A percentile compares a stretch with the other conserved stretches of the same genome.
These are phyloP conservation scores for Heteromurus nitidus DNA, from an alignment of 2,888 invertebrate genomes.

Conservation along the genomic window DNA sequence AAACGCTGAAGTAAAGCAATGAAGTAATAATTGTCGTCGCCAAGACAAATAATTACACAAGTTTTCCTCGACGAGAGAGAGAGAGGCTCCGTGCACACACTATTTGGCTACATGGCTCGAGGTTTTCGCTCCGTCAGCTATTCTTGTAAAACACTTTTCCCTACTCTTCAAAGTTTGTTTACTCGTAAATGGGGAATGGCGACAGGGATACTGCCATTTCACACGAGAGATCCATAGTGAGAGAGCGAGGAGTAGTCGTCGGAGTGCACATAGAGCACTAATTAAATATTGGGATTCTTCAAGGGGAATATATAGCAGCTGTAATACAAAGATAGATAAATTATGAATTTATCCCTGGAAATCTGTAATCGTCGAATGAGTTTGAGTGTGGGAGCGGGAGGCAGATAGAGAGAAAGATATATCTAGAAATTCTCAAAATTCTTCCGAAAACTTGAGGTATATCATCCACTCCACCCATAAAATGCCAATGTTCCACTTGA, in stretches of 20 bases:
- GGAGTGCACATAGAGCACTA: background rate
- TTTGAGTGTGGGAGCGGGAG: background rate
- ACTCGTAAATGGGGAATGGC: no score
- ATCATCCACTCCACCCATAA: background rate
- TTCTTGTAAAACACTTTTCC: background rate
- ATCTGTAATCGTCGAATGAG: background rate
- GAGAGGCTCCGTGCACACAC: no score
- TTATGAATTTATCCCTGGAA: slow-evolving; percentile 22
- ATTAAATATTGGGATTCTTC: background rate
- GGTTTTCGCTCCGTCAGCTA: background rate
- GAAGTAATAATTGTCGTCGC: slow-evolving; percentile 54
- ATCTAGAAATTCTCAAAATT: slow-evolving; percentile 1
- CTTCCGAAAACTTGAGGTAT: background rate
- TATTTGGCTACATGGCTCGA: background rate
- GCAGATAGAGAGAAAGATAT: background rate
- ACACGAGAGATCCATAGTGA: no score
- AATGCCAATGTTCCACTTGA: background rate
- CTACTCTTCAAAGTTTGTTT: no score
- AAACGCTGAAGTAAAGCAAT: slow-evolving; percentile 36
- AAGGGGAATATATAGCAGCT: background rate
- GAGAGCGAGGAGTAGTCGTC: background rate
- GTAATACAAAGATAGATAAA: slow-evolving; percentile 18
- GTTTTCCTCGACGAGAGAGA: slow-evolving; percentile 16
- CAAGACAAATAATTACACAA: slow-evolving; percentile 51
- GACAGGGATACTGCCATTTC: no score